These are phyloP conservation scores for Agriopis marginaria DNA, from an alignment of 2,888 invertebrate species.

Conservation along the genomic window DNA sequence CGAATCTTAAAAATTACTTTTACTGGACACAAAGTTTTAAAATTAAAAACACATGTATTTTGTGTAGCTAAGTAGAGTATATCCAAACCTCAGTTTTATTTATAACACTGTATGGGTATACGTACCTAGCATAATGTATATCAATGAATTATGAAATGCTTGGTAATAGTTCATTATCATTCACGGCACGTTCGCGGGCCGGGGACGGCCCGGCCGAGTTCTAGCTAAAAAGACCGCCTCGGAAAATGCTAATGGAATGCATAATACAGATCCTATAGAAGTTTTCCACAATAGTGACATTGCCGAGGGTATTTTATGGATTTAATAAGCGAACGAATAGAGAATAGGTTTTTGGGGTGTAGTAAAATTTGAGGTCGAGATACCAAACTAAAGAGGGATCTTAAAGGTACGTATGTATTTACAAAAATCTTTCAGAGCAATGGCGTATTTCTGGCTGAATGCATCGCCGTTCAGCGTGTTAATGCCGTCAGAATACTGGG, in stretches of 20 bases:
- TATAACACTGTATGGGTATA: not conserved
- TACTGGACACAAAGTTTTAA: too few relatives aligned
- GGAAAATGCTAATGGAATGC: slow-evolving; percentile 58
- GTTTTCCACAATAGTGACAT: slow-evolving; percentile 39
- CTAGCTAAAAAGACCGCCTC: slow-evolving; percentile 51
- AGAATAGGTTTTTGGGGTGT: slow-evolving; percentile 12
- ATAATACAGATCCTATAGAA: slow-evolving; percentile 49
- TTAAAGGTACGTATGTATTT: not conserved
- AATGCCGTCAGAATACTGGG: too few relatives aligned
- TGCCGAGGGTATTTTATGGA: slow-evolving; percentile 31
- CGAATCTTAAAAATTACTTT: too few relatives aligned
- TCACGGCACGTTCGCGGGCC: slow-evolving; percentile 50
- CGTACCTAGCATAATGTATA: slow-evolving; percentile 40
- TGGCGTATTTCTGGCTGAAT: too few relatives aligned
- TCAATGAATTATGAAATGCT: slow-evolving; percentile 53
- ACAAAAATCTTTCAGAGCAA: too few relatives aligned
- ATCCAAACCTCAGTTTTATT: not conserved
- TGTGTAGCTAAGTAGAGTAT: too few relatives aligned
- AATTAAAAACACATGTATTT: too few relatives aligned
- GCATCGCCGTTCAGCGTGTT: too few relatives aligned
- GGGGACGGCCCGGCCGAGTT: slow-evolving; percentile 24
- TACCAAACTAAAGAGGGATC: not conserved
- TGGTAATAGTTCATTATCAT: slow-evolving; percentile 49
- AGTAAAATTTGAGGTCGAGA: slow-evolving; percentile 2
- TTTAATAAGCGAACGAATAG: slow-evolving; percentile 24